Base-by-base conservation (phyloP, 2,797 vertebrate genomes). In the Oceanodroma leucorhoa region DNA sequence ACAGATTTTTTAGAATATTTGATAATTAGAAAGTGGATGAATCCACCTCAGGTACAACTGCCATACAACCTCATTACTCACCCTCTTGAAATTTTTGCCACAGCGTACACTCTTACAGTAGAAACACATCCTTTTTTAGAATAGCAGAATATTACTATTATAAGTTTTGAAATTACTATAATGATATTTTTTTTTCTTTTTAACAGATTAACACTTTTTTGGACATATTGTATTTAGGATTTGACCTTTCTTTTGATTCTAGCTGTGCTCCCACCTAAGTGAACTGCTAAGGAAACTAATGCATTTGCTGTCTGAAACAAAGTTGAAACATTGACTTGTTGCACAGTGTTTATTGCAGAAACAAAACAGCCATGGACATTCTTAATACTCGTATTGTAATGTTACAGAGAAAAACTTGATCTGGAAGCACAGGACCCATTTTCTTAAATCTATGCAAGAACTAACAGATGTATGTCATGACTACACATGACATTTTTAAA, bases 81-180 rank as follows among this genome's bases (percentile, higher is more conserved):
- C 26, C 2, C 8, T 40, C 43, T 46, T 55, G 23, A 86, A 77
- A 36, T 40, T 89, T 66, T 38, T 80, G 19, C 41, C 36, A 38
- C 13, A 50, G 15, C 0, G 0, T 41, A 69, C 8, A 3, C 2
- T 54, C 8, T 53, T 45, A 69, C 2, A 81, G 9, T 12, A 62
- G 7, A 91, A 89, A 77, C 6, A n/a, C 5, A 14, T 18, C 94
- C 12, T 62, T 79, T 32, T n/a, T 69, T 48, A 30, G 6, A 36
- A 54, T 5, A 87, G 19, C 7, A 54, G 26, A 91, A 57, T 23
- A 54, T 6, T 55, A 58, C 7, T 18, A 60, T 61, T 75, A 0
- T 4, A 87, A 79, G 4, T 66, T 73, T 4, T 80, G 34, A 62
- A 69, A 75, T 40, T 19, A 83, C 6, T 48, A 10, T 14, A 53